A percentile compares a stretch with the other conserved stretches of the same genome.
Conservation (phyloP, 1,140 invertebrate species). For the Lutraria rhynchaena region DNA sequence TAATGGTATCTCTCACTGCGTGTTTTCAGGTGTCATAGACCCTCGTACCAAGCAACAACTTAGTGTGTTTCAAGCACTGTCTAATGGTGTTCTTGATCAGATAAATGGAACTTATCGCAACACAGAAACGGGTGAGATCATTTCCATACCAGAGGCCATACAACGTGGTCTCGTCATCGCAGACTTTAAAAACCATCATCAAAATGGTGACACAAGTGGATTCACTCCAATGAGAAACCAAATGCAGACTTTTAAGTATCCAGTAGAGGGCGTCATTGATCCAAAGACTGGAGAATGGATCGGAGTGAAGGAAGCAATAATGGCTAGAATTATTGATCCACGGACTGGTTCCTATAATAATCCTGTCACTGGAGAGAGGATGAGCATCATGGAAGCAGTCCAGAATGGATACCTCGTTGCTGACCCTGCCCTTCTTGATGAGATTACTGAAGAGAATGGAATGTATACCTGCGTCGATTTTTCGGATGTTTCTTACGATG, state of each 20-base stretch:
- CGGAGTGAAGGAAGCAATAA: slow-evolving; percentile 78
- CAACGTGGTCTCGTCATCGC: slow-evolving; percentile 87
- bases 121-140: slow-evolving; percentile 89
- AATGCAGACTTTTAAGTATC: slow-evolving; percentile 69
- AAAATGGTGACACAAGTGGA: slow-evolving; percentile 64
- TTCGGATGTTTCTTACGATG: slow-evolving; percentile 70
- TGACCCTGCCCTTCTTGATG: slow-evolving; percentile 66
- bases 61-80: slow-evolving; percentile 92
- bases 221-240: slow-evolving; percentile 66
- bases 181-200: slow-evolving; percentile 67
- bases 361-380: slow-evolving; percentile 77
- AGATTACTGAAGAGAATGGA: slow-evolving; percentile 62
- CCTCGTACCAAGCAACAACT: slow-evolving; percentile 90
- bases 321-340: slow-evolving; percentile 76
- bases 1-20: too few relatives aligned
- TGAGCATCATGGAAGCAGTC: slow-evolving; percentile 79
- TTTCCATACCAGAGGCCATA: slow-evolving; percentile 92
- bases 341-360: slow-evolving; percentile 79
- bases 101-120: slow-evolving; percentile 86
- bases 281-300: slow-evolving; percentile 79
- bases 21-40: slow-evolving; percentile 88
- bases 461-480: slow-evolving; percentile 74
- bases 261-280: slow-evolving; percentile 83
- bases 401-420: slow-evolving; percentile 77
- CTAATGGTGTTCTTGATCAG: slow-evolving; percentile 92